Percentiles rank a stretch among this genome's conserved stretches.
Conservation (phyloP, 2,888 invertebrate species). For the Cheilosia impressa region DNA sequence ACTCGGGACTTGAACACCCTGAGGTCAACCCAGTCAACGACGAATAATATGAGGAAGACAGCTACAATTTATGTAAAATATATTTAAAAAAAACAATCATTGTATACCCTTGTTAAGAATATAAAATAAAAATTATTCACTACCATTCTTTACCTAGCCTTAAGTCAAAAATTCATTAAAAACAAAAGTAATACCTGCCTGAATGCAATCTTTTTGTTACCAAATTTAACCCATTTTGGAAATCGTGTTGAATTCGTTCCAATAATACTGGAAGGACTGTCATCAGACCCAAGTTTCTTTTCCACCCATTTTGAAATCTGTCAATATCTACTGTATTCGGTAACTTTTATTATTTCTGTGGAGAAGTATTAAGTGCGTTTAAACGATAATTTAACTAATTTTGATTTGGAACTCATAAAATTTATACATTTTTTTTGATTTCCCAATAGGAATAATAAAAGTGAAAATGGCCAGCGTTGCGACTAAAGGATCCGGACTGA, state of each 20-base stretch:
- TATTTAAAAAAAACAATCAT: too few species aligned
- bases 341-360: constrained; percentile 16
- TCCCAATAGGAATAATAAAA: constrained; percentile 4
- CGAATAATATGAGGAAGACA: too few species aligned
- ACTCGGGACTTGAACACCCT: too few species aligned
- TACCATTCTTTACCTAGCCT: too few species aligned
- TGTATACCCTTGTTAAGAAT: too few species aligned
- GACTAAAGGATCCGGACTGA: constrained; percentile 79
- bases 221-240: not conserved
- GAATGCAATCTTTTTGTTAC: too few species aligned
- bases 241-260: not conserved
- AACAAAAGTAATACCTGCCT: too few species aligned
- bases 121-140: too few species aligned
- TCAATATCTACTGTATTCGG: constrained; percentile 20
- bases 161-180: too few species aligned
- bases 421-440: not conserved
- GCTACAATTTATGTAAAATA: too few species aligned
- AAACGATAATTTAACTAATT: not conserved
- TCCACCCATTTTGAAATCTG: constrained; percentile 8
- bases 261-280: not conserved
- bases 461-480: constrained; percentile 81
- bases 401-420: not conserved
- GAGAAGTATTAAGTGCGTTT: constrained; percentile 33
- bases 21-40: too few species aligned
- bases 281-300: not conserved